Evolutionary conservation across 2,797 vertebrate species (phyloP).

Genomic region (Cottoperca gobio): DNA sequence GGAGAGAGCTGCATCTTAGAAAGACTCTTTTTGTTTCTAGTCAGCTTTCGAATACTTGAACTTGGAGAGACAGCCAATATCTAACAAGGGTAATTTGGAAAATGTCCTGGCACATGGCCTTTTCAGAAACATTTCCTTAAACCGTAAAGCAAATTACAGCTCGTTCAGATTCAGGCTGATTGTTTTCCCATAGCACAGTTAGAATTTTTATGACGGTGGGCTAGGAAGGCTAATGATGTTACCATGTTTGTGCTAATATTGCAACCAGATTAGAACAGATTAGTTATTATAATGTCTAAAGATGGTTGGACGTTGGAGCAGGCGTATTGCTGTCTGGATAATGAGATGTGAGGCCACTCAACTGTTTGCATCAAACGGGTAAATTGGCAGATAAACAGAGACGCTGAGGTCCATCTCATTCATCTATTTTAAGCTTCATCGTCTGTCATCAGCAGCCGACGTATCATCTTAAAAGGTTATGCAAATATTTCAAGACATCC

Average conservation of each 20-base stretch:
- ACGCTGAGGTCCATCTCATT: conserved; percentile 23
- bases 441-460: conserved; percentile 27
- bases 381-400: conserved; percentile 6
- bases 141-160: conserved; percentile 15
- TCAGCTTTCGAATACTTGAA: conserved; percentile 8
- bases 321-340: conserved; percentile 1
- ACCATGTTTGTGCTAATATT: neutral
- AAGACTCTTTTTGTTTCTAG: neutral
- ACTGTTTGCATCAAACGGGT: conserved; percentile 1
- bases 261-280: neutral
- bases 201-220: neutral
- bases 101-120: conserved; percentile 4
- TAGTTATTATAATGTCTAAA: neutral
- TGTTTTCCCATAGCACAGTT: neutral
- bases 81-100: neutral
- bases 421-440: conserved; percentile 44
- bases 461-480: conserved; percentile 17
- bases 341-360: neutral
- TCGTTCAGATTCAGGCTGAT: neutral
- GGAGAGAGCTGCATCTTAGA: neutral
- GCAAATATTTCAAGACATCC: conserved; percentile 8
- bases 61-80: neutral
- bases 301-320: neutral
- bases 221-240: neutral
- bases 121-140: conserved; percentile 7